phyloP scores from a whole-genome alignment of 1,140 invertebrate species.

The Zaprionus inermis region DNA sequence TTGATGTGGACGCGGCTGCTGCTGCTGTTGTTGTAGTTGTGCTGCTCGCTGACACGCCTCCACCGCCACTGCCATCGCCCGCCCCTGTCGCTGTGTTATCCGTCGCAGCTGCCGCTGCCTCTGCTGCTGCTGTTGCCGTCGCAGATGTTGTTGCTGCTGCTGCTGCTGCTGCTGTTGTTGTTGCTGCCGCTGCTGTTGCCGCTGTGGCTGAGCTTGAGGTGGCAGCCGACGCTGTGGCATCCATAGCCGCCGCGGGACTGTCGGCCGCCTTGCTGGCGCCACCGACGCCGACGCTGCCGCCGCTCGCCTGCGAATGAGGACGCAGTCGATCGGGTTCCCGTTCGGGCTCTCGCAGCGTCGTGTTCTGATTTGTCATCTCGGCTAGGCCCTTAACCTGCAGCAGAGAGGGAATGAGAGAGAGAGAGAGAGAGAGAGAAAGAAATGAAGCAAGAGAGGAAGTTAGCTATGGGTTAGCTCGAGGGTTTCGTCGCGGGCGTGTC shows the following conservation, averaged over 20 bases:
- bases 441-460: not conserved
- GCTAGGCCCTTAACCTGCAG: constrained; percentile 92
- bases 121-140: constrained; percentile 29
- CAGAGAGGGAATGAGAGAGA: constrained; percentile 10
- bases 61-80: constrained; percentile 9
- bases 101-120: constrained; percentile 33
- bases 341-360: constrained; percentile 84
- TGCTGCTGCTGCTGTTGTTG: constrained; percentile 12
- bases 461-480: not conserved
- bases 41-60: constrained; percentile 19
- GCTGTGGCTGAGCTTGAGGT: constrained; percentile 29
- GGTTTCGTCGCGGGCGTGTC: not conserved
- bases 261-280: constrained; percentile 60
- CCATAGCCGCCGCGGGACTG: constrained; percentile 55
- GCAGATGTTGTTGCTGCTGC: constrained; percentile 35
- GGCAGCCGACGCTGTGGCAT: constrained; percentile 45
- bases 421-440: not conserved
- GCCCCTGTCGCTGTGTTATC: constrained; percentile 33
- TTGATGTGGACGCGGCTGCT: constrained; percentile 40
- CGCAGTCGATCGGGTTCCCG: constrained; percentile 82
- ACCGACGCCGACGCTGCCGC: constrained; percentile 51
- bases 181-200: constrained; percentile 39
- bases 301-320: constrained; percentile 77
- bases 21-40: constrained; percentile 39
- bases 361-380: constrained; percentile 93